phyloP scores from a whole-genome alignment of 2,113 vertebrate genomes.

The Rhipidura dahli region DNA sequence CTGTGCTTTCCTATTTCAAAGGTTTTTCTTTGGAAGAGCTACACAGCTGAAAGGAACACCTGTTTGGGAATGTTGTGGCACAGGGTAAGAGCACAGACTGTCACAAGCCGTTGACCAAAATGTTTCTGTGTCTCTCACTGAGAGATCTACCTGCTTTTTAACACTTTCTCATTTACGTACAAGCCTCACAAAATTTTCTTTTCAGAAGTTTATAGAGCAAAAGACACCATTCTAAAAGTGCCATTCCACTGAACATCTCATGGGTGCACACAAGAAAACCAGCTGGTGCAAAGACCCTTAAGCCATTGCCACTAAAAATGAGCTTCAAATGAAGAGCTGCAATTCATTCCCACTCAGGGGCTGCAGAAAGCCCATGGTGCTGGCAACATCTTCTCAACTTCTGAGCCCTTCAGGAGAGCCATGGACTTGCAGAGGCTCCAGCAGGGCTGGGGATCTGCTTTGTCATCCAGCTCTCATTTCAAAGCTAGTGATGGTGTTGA shows the following conservation, averaged over 20 bases:
- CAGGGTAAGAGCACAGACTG: background rate
- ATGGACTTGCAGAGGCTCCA: background rate
- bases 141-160: background rate
- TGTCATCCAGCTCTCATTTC: background rate
- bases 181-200: background rate
- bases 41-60: background rate
- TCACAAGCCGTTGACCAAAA: background rate
- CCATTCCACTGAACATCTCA: background rate
- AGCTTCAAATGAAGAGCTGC: background rate
- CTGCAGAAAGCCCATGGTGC: background rate
- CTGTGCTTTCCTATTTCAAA: background rate
- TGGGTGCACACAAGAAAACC: background rate
- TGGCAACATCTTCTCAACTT: background rate
- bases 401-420: background rate
- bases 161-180: background rate
- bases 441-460: background rate
- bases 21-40: slow-evolving; percentile 18
- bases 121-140: background rate
- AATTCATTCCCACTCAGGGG: background rate
- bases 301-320: background rate
- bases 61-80: background rate
- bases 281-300: background rate
- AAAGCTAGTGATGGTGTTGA: background rate
- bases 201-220: background rate
- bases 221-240: background rate